These are phyloP conservation scores for Colossoma macropomum DNA, from an alignment of 2,113 vertebrate species.

Conservation along the genomic window DNA sequence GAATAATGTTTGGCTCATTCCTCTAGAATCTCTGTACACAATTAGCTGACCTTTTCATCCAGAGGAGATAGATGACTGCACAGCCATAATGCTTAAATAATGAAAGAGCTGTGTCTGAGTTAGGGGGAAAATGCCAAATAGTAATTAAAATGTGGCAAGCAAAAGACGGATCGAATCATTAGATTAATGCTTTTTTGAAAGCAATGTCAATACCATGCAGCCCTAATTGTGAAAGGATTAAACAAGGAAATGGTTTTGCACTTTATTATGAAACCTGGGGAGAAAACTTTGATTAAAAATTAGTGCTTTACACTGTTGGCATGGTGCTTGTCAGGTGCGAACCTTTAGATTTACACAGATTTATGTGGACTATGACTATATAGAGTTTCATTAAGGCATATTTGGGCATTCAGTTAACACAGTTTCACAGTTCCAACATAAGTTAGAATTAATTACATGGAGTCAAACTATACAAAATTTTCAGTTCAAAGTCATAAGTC, in stretches of 20 bases:
- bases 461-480: constrained; percentile 45
- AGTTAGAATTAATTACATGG: constrained; percentile 41
- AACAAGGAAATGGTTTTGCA: not conserved
- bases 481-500: constrained; percentile 37
- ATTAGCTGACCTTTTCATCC: constrained; percentile 35
- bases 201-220: not conserved
- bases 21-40: constrained; percentile 9
- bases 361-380: not conserved
- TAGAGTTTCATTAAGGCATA: not conserved
- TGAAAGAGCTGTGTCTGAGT: constrained; percentile 11
- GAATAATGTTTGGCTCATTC: not conserved
- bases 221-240: not conserved
- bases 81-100: constrained; percentile 32
- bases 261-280: not conserved
- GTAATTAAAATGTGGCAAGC: constrained; percentile 34
- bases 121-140: constrained; percentile 20
- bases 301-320: not conserved
- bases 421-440: constrained; percentile 24
- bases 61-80: constrained; percentile 17
- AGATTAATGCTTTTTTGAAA: constrained; percentile 18
- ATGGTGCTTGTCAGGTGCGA: constrained; percentile 10
- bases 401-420: constrained; percentile 26
- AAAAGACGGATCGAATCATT: constrained; percentile 13
- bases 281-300: not conserved
- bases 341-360: constrained; percentile 18